Conservation (phyloP, 2,888 invertebrate species). For the Nomada hirtipes region DNA sequence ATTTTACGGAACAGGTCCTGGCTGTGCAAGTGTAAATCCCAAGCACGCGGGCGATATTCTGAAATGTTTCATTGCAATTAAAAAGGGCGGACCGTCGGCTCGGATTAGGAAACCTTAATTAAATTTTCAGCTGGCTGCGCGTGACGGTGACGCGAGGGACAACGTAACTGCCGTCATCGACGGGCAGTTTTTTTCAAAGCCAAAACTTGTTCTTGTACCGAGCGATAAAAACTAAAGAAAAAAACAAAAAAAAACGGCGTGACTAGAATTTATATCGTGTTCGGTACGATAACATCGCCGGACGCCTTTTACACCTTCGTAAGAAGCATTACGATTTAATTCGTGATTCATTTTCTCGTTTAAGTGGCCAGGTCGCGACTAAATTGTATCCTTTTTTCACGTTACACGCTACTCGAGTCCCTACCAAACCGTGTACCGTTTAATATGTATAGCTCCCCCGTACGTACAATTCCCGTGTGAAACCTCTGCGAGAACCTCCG, state of each 20-base stretch:
- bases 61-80: conserved; percentile 72
- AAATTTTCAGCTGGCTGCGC: conserved; percentile 74
- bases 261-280: conserved; percentile 17
- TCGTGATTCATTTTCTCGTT: conserved; percentile 19
- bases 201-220: background rate
- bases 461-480: conserved; percentile 21
- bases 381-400: conserved; percentile 13
- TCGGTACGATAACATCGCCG: conserved; percentile 25
- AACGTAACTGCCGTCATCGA: conserved; percentile 1
- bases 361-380: background rate
- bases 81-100: conserved; percentile 51
- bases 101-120: conserved; percentile 77
- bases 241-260: background rate
- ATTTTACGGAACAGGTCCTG: conserved; percentile 74
- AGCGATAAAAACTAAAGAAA: background rate
- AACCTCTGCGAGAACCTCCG: conserved; percentile 2
- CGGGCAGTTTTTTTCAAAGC: background rate
- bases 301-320: background rate
- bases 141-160: conserved; percentile 66
- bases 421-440: conserved; percentile 7
- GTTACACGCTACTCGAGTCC: conserved; percentile 12
- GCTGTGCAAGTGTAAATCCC: conserved; percentile 54
- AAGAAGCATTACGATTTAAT: conserved; percentile 19
- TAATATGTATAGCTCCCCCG: background rate
- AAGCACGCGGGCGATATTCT: conserved; percentile 61